A percentile compares a stretch with the other conserved stretches of the same genome.
phyloP scores from a whole-genome alignment of 2,888 invertebrate genomes.

The Standfussiana lucernea region DNA sequence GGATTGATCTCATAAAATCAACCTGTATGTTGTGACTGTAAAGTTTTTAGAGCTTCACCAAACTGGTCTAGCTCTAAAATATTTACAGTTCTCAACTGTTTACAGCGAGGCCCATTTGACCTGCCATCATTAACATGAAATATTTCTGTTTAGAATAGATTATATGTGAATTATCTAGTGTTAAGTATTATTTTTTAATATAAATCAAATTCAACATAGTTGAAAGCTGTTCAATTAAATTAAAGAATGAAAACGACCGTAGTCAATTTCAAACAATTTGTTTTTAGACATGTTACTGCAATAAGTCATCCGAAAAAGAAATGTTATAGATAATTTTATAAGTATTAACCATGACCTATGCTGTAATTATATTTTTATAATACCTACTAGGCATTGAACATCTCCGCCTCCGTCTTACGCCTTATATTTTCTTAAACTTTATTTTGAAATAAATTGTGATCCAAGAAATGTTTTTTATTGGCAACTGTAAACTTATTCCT shows the following conservation, averaged over 20 bases:
- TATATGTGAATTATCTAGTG: slow-evolving; percentile 1
- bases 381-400: not conserved
- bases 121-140: not conserved
- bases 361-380: not conserved
- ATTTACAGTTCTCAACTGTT: not conserved
- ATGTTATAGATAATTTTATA: not conserved
- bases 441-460: slow-evolving; percentile 61
- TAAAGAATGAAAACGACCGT: not conserved
- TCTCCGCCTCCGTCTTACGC: too few species aligned
- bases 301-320: slow-evolving; percentile 12
- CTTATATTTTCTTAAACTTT: slow-evolving; percentile 27
- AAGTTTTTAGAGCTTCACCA: not conserved
- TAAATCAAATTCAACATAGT: slow-evolving; percentile 8
- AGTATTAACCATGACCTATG: slow-evolving; percentile 20
- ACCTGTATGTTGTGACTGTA: not conserved
- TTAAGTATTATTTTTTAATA: slow-evolving; percentile 17
- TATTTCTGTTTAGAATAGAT: slow-evolving; percentile 5
- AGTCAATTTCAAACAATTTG: not conserved
- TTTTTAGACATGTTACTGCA: slow-evolving; percentile 25
- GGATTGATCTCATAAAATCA: not conserved
- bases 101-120: not conserved
- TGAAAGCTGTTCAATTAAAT: slow-evolving; percentile 7
- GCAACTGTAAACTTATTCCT: not conserved
- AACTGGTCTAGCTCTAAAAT: too few species aligned
- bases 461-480: slow-evolving; percentile 21